These are phyloP conservation scores for Atta colombica DNA, from an alignment of 1,140 invertebrate genomes.

Conservation along the genomic window DNA sequence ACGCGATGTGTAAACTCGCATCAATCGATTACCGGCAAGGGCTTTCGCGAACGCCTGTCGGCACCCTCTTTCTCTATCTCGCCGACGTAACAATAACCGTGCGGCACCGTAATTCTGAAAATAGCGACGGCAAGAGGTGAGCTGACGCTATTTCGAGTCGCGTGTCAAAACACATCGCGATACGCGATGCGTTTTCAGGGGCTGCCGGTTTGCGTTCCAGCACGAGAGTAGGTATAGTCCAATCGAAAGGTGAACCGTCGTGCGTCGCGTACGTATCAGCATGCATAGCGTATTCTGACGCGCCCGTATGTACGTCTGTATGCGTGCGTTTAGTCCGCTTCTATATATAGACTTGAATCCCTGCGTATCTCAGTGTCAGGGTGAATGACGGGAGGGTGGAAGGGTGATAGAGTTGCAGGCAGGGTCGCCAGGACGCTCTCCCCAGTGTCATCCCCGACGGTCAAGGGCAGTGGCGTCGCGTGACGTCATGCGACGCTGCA, in stretches of 20 bases:
- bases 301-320: background rate
- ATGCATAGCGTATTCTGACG: background rate
- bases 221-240: too few species aligned
- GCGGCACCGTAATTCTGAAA: conserved; percentile 41
- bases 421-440: conserved; percentile 74
- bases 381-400: background rate
- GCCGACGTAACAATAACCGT: conserved; percentile 42
- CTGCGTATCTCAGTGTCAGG: conserved; percentile 58
- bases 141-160: conserved; percentile 44
- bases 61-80: background rate
- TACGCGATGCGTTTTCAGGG: conserved; percentile 27
- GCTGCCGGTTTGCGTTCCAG: background rate
- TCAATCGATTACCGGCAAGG: conserved; percentile 47
- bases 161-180: conserved; percentile 47
- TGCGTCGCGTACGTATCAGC: background rate
- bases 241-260: conserved; percentile 27
- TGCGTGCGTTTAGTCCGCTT: conserved; percentile 36
- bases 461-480: conserved; percentile 81
- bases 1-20: conserved; percentile 54
- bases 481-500: conserved; percentile 80
- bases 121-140: conserved; percentile 24
- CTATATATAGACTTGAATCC: conserved; percentile 50
- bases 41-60: background rate
- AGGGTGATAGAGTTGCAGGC: background rate
- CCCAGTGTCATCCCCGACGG: conserved; percentile 73